phyloP scores from a whole-genome alignment of 2,797 vertebrate species.

The Orestias chungarensis region DNA sequence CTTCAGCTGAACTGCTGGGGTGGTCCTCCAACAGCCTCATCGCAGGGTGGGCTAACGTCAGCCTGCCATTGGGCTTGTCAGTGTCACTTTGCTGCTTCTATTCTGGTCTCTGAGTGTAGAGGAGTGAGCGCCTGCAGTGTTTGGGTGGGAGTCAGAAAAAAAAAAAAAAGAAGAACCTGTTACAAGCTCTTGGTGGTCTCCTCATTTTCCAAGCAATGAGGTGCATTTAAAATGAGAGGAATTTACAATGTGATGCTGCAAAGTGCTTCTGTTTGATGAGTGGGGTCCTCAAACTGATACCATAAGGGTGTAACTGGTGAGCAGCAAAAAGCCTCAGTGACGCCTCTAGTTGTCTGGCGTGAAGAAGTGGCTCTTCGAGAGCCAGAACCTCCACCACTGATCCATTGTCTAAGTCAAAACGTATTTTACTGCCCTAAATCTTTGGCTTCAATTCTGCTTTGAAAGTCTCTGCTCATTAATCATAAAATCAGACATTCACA shows the following conservation, averaged over 20 bases:
- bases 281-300: constrained; percentile 49
- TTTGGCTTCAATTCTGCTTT: constrained; percentile 44
- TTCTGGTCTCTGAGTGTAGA: constrained; percentile 69
- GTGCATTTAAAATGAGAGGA: constrained; percentile 47
- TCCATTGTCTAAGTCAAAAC: constrained; percentile 27
- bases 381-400: constrained; percentile 24
- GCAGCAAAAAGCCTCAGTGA: constrained; percentile 29
- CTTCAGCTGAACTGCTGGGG: constrained; percentile 56
- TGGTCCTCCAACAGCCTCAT: constrained; percentile 68
- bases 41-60: constrained; percentile 73
- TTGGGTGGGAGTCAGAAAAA: constrained; percentile 50
- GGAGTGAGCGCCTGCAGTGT: constrained; percentile 54
- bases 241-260: constrained; percentile 67
- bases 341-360: constrained; percentile 39
- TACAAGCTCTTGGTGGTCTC: constrained; percentile 76
- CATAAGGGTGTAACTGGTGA: constrained; percentile 39
- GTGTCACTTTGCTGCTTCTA: constrained; percentile 74
- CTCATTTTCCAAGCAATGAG: constrained; percentile 61
- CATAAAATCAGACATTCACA: constrained; percentile 52
- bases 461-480: constrained; percentile 62
- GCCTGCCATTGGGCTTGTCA: constrained; percentile 62
- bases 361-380: constrained; percentile 34
- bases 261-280: constrained; percentile 50
- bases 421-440: constrained; percentile 18
- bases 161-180: constrained; percentile 58